phyloP scores from a whole-genome alignment of 1,140 invertebrate species.

The Hestina assimilis region DNA sequence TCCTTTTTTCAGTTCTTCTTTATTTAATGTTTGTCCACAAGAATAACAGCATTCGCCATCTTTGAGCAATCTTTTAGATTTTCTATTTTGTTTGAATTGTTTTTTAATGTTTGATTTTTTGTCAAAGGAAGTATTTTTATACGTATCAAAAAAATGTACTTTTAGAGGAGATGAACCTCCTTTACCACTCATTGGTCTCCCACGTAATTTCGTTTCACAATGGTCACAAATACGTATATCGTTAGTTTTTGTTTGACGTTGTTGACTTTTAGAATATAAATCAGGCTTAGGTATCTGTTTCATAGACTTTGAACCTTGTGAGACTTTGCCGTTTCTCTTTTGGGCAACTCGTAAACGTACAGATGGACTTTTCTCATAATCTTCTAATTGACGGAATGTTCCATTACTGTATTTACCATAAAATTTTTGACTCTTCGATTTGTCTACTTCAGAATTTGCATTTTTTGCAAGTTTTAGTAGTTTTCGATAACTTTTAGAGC shows the following conservation, averaged over 20 bases:
- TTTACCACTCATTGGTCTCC: neutral
- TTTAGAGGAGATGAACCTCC: constrained; percentile 1
- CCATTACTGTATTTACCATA: neutral
- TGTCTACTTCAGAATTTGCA: constrained; percentile 5
- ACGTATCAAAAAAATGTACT: constrained; percentile 19
- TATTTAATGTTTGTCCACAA: constrained; percentile 25
- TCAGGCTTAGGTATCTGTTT: neutral
- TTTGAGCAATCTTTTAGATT: neutral
- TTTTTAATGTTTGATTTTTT: neutral
- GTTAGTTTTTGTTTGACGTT: neutral
- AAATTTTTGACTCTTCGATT: constrained; percentile 27
- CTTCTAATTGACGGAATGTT: neutral
- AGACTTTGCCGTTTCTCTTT: neutral
- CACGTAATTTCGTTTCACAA: constrained; percentile 1
- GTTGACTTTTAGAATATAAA: neutral
- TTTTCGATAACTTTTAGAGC: constrained; percentile 29
- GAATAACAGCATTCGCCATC: constrained; percentile 20
- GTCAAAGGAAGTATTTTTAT: neutral
- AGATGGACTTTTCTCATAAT: neutral
- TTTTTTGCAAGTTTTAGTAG: neutral
- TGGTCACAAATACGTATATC: neutral
- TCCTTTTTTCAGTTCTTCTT: constrained; percentile 24
- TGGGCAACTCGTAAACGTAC: neutral
- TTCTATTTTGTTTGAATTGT: neutral
- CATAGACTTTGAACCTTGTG: neutral